These are phyloP conservation scores for Hemichromis elongatus DNA, from an alignment of 2,113 vertebrate species.

Conservation along the genomic window DNA sequence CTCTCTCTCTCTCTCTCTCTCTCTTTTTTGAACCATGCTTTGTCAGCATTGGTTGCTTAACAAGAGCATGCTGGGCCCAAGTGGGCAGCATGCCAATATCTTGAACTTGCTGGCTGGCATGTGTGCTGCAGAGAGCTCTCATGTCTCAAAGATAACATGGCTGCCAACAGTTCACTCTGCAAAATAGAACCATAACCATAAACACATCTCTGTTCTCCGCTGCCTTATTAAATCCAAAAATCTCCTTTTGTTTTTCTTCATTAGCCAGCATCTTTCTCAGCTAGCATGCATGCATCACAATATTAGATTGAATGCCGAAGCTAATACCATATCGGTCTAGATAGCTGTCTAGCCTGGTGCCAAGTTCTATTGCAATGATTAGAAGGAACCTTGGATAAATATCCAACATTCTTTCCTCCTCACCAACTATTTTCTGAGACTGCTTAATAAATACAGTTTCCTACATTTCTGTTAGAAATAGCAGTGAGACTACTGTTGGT, in stretches of 20 bases:
- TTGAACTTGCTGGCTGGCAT: conserved; percentile 25
- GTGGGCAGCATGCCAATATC: conserved; percentile 31
- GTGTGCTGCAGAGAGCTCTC: conserved; percentile 12
- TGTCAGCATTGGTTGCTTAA: conserved; percentile 33
- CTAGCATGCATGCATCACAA: neutral
- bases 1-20: conserved; percentile 2
- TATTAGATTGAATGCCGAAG: neutral
- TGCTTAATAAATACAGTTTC: neutral
- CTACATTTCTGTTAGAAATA: neutral
- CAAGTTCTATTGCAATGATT: neutral
- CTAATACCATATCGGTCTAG: conserved; percentile 5
- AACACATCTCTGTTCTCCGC: neutral
- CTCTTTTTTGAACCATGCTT: conserved; percentile 14
- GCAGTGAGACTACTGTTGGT: neutral
- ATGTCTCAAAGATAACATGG: conserved; percentile 28
- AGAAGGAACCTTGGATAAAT: neutral
- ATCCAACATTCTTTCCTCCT: neutral
- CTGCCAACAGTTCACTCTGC: conserved; percentile 32
- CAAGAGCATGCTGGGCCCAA: conserved; percentile 14
- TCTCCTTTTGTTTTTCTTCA: conserved; percentile 2
- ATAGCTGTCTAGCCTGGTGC: neutral
- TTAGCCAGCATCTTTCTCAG: neutral
- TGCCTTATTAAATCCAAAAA: neutral
- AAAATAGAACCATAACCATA: conserved; percentile 26
- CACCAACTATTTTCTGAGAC: neutral